Percentiles rank a stretch among this genome's conserved stretches.
Evolutionary conservation across 2,888 invertebrate genomes (phyloP).

Genomic region (Argyresthia albistria): DNA sequence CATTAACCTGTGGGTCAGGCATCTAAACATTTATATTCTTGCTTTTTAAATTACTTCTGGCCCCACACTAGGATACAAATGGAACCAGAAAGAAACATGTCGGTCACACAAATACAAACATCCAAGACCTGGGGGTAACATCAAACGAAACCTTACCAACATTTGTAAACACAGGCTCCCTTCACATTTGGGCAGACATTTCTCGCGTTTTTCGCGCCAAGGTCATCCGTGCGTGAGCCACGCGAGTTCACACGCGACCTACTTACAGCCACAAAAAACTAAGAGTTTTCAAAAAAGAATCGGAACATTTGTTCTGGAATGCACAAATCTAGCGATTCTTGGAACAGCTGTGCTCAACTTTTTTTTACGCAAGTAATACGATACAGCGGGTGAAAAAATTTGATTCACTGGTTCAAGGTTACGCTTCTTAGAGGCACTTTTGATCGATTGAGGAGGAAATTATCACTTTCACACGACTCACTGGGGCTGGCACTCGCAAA

Average conservation of each 20-base stretch:
- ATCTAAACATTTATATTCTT: no score
- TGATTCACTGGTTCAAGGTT: conserved; percentile 35
- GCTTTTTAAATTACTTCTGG: no score
- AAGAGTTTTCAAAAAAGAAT: neutral
- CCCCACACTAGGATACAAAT: no score
- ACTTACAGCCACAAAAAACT: neutral
- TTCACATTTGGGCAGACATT: no score
- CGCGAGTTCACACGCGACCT: neutral
- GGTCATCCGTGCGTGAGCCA: neutral
- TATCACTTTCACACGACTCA: conserved; percentile 55
- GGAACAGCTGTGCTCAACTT: neutral
- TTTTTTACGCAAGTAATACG: conserved; percentile 17
- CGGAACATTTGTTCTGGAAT: neutral
- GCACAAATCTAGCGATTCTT: neutral
- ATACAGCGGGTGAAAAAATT: conserved; percentile 17
- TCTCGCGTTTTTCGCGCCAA: neutral
- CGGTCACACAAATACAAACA: no score
- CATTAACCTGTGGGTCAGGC: no score
- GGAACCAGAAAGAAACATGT: no score
- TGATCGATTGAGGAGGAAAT: conserved; percentile 27
- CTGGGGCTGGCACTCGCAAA: conserved; percentile 47
- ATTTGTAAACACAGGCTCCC: no score
- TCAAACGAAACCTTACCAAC: no score
- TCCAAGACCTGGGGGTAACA: no score
- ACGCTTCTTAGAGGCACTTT: conserved; percentile 19